Evolutionary conservation across 2,888 invertebrate genomes (phyloP), one percentile per base, ranked within the genome.

Genomic region (Portevinia maculata): DNA sequence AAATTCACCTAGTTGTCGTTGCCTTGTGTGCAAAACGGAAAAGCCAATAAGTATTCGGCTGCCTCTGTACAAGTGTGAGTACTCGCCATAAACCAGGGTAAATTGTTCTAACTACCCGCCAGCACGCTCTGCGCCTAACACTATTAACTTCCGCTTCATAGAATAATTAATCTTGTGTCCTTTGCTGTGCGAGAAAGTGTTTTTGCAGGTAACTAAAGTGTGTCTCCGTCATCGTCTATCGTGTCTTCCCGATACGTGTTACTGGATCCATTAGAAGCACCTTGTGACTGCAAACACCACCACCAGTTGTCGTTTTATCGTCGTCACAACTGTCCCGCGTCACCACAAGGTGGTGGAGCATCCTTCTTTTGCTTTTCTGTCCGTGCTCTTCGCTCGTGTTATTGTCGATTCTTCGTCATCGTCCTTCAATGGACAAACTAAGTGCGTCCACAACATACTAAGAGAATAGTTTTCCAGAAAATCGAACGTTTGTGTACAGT

Each of bases 281-380:
- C 32, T 21, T 53, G 65, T 74, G 60, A 67, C 79, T 67, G 30
- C 41, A 79, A 24, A 24, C 24, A n/a, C 48, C 9, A 44, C 44
- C 44, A 74, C 74, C 67, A 52, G 30, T 46, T 32, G n/a, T 67
- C 24, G 11, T 39, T 34, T 7, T 24, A 24, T 59, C 15, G 9
- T 17, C 17, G 28, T 34, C 11, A 65, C 59, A 34, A 53, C 69
- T 52, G 60, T 69, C 24, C 34, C 64, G 74, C 57, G 48, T 57
- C 57, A 55, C 60, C 57, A 41, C 67, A 79, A 79, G 79, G 74
- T 79, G 79, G 74, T 79, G 55, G 57, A 79, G 44, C 39, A 32
- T 32, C 50, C 24, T 39, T 67, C 44, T 34, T 30, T 41, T 17
- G 41, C 15, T 48, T 8, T 24, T 37, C 24, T 11, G 8, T 50